These are phyloP conservation scores for Lophotriccus pileatus DNA, from an alignment of 2,797 vertebrate genomes.

Conservation along the genomic window DNA sequence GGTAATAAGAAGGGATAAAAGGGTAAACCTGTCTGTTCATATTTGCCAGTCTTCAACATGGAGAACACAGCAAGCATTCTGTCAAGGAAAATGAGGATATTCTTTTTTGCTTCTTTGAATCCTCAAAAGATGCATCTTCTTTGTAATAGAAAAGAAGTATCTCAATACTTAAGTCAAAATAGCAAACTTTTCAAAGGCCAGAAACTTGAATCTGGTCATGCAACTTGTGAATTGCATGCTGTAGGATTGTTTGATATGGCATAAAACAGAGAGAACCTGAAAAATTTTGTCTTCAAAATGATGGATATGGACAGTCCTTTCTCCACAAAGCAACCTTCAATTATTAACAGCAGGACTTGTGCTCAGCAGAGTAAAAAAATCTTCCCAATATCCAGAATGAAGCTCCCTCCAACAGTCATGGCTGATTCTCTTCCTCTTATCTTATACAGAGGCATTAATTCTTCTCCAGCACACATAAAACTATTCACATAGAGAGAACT, in stretches of 20 bases:
- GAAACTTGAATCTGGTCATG: conserved; percentile 55
- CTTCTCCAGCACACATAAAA: conserved; percentile 28
- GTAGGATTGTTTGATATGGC: conserved; percentile 51
- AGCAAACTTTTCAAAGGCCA: conserved; percentile 74
- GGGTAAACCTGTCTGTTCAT: conserved; percentile 65
- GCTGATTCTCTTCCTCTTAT: conserved; percentile 45
- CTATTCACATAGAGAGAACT: conserved; percentile 31
- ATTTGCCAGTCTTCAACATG: conserved; percentile 66
- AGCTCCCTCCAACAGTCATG: conserved; percentile 39
- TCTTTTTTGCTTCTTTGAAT: conserved; percentile 72
- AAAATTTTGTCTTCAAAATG: conserved; percentile 47
- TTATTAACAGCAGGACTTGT: conserved; percentile 51
- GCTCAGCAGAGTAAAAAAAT: conserved; percentile 37
- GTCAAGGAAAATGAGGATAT: conserved; percentile 75
- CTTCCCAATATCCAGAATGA: conserved; percentile 11
- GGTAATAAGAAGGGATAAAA: conserved; percentile 74
- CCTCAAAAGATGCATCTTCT: conserved; percentile 72
- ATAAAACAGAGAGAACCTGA: conserved; percentile 60
- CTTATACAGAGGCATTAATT: conserved; percentile 42
- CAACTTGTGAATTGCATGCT: conserved; percentile 10
- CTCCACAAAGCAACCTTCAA: conserved; percentile 39
- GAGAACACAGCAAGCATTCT: conserved; percentile 70
- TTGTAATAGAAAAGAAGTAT: conserved; percentile 67
- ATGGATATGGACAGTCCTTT: conserved; percentile 18
- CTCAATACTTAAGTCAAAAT: conserved; percentile 75